These are phyloP conservation scores for Hafferia zeledoni DNA, from an alignment of 2,797 vertebrate genomes.

Conservation along the genomic window DNA sequence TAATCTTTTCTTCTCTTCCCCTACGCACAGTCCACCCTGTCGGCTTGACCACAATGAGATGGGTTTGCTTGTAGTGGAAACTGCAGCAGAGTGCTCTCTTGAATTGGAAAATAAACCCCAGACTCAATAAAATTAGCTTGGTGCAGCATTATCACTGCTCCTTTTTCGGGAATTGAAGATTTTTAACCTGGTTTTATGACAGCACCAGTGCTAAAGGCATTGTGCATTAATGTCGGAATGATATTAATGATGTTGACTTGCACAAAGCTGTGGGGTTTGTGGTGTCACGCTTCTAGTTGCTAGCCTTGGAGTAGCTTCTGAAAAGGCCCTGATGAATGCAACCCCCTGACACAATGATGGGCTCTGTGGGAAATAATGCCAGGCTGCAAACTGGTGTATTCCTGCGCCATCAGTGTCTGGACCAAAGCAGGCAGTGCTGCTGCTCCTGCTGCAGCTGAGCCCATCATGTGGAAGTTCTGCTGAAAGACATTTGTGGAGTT, in stretches of 20 bases:
- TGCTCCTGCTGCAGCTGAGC: neutral
- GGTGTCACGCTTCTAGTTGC: neutral
- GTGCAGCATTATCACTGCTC: neutral
- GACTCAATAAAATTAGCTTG: neutral
- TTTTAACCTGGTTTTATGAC: neutral
- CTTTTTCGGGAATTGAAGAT: neutral
- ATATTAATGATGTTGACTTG: neutral
- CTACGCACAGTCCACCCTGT: neutral
- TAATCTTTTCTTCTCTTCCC: neutral
- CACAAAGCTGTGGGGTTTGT: neutral
- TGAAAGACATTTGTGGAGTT: neutral
- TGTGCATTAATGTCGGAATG: neutral
- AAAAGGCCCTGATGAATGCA: neutral
- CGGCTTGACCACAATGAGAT: neutral
- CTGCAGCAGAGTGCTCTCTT: neutral
- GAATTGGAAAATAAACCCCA: neutral
- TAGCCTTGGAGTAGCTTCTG: neutral
- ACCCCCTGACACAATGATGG: neutral
- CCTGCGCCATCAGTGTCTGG: neutral
- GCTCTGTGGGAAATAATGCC: neutral
- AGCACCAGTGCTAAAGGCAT: neutral
- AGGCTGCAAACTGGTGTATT: neutral
- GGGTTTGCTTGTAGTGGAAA: neutral
- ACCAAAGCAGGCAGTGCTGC: neutral
- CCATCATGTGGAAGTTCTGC: fast-evolving